phyloP scores from a whole-genome alignment of 2,113 vertebrate genomes.

The Amblyornis subalaris region DNA sequence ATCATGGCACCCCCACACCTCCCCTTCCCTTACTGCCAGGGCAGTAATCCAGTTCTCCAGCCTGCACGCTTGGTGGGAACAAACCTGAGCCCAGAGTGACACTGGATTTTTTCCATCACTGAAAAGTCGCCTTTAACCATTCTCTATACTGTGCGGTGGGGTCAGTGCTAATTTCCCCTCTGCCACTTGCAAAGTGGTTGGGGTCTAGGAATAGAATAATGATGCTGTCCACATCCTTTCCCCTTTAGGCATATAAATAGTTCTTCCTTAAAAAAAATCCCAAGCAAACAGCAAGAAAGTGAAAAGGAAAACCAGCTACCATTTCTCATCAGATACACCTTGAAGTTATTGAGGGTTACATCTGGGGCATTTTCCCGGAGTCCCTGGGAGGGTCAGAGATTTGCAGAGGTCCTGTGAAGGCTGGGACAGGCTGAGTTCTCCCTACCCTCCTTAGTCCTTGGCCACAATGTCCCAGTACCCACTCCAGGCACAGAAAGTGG shows the following conservation, averaged over 20 bases:
- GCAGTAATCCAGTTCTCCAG: background rate
- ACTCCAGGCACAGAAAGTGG: background rate
- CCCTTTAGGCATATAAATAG: background rate
- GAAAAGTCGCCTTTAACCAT: background rate
- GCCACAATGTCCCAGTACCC: no score
- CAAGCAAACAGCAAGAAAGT: background rate
- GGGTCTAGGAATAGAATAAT: background rate
- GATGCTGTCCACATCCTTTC: background rate
- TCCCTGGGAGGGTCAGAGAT: background rate
- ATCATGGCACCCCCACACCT: background rate
- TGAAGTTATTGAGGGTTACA: background rate
- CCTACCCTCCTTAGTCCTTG: background rate
- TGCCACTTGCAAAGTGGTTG: background rate
- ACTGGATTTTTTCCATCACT: accelerated
- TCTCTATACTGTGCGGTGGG: background rate
- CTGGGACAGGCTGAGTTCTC: background rate
- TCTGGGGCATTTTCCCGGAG: background rate
- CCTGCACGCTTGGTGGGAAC: background rate
- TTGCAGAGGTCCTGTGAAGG: background rate
- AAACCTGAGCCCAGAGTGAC: accelerated
- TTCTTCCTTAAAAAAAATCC: background rate
- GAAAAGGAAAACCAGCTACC: background rate
- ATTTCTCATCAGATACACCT: background rate
- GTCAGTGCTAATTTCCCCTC: background rate
- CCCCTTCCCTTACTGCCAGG: background rate